Percentiles rank a stretch among this genome's conserved stretches.
phyloP scores from a whole-genome alignment of 2,888 invertebrate genomes.

The Anthrax anthrax region DNA sequence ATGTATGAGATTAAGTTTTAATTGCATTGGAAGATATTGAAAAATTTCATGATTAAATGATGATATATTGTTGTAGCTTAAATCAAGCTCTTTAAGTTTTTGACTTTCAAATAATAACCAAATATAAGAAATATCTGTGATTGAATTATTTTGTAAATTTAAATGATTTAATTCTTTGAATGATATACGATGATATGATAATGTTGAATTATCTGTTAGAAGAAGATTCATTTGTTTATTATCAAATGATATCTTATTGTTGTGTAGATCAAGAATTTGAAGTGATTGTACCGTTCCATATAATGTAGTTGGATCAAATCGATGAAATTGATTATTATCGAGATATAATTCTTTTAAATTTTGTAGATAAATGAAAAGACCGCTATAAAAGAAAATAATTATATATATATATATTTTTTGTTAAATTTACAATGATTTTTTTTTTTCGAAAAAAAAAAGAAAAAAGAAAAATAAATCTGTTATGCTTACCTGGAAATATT shows the following conservation, averaged over 20 bases:
- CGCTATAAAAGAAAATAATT: too few species aligned
- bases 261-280: conserved; percentile 36
- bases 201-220: conserved; percentile 17
- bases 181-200: conserved; percentile 12
- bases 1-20: conserved; percentile 38
- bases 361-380: conserved; percentile 20
- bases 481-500: conserved; percentile 42
- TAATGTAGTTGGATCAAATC: conserved; percentile 38
- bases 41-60: conserved; percentile 29
- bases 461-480: too few species aligned
- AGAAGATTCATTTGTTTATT: too few species aligned
- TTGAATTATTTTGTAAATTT: conserved; percentile 48
- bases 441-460: too few species aligned
- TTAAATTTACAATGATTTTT: too few species aligned
- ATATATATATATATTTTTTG: too few species aligned
- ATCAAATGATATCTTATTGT: conserved; percentile 38
- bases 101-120: conserved; percentile 46
- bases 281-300: conserved; percentile 38
- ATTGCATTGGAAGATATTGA: conserved; percentile 26
- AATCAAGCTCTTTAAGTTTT: conserved; percentile 44
- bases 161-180: conserved; percentile 41
- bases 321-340: conserved; percentile 36
- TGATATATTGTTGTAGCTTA: conserved; percentile 51
- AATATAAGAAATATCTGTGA: conserved; percentile 44
- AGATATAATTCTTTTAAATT: conserved; percentile 38